phyloP scores from a whole-genome alignment of 2,888 invertebrate species.

The Amiota mariae region DNA sequence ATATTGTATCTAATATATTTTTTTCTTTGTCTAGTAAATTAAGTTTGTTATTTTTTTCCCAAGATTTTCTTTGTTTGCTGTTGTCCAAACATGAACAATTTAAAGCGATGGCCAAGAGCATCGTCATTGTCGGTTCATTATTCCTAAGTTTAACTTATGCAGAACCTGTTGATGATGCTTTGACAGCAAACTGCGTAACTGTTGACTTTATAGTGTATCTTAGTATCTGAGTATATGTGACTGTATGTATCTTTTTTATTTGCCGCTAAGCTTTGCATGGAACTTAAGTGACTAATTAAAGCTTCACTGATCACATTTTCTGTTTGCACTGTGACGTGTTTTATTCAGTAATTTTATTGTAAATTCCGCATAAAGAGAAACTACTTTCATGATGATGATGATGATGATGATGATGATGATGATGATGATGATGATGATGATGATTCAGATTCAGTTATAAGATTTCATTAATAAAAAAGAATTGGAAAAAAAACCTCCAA shows the following conservation, averaged over 20 bases:
- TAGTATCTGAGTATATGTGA: too few relatives aligned
- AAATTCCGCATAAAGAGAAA: slow-evolving; percentile 7
- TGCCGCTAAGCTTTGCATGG: neutral
- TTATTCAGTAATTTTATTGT: neutral
- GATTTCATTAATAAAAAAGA: slow-evolving; percentile 1
- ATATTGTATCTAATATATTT: too few relatives aligned
- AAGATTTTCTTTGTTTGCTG: neutral
- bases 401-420: neutral
- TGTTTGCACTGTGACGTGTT: neutral
- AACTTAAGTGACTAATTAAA: slow-evolving; percentile 6
- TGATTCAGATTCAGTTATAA: neutral
- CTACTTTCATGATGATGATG: too few relatives aligned
- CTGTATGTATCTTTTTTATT: neutral
- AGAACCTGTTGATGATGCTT: slow-evolving; percentile 7
- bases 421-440: neutral
- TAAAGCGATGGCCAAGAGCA: too few relatives aligned
- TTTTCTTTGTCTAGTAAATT: too few relatives aligned
- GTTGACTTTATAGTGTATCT: too few relatives aligned
- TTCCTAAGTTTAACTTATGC: slow-evolving; percentile 55
- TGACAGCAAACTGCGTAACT: neutral
- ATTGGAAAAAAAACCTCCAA: too few relatives aligned
- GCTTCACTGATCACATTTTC: slow-evolving; percentile 1
- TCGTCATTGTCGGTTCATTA: neutral
- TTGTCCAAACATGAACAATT: neutral
- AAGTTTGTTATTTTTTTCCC: too few relatives aligned